Percentiles rank a stretch among this genome's conserved stretches.
Conservation (phyloP, 2,888 invertebrate genomes). For the Yponomeuta cagnagella region DNA sequence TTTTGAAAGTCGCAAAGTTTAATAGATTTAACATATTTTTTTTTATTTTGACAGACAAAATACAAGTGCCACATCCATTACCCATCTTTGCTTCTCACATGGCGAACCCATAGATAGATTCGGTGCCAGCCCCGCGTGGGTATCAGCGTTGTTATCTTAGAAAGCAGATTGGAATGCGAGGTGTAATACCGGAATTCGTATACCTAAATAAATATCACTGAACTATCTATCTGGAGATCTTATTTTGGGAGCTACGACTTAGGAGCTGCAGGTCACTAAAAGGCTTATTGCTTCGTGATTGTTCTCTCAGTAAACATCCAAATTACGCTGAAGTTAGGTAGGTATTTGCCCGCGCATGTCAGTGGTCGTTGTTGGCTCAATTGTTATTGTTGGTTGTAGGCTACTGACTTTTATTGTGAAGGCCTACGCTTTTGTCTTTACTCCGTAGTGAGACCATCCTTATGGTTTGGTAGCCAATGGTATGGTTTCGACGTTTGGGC, state of each 20-base stretch:
- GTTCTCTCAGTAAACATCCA: conserved; percentile 37
- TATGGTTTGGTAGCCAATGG: too few relatives aligned
- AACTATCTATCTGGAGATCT: not conserved
- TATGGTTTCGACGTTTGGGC: too few relatives aligned
- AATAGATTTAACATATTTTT: too few relatives aligned
- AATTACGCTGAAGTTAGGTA: conserved; percentile 25
- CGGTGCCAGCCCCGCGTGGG: conserved; percentile 24
- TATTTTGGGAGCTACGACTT: not conserved
- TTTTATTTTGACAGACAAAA: too few relatives aligned
- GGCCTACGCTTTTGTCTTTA: not conserved
- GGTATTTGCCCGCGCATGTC: conserved; percentile 33
- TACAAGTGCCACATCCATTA: not conserved
- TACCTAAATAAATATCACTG: conserved; percentile 35
- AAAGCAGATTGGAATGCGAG: conserved; percentile 54
- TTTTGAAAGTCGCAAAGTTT: too few relatives aligned
- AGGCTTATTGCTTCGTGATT: not conserved
- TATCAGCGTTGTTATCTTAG: conserved; percentile 47
- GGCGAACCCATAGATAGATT: conserved; percentile 15
- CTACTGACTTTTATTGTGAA: not conserved
- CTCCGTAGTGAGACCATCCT: too few relatives aligned
- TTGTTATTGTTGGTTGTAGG: not conserved
- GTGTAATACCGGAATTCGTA: conserved; percentile 60
- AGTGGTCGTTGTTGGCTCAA: not conserved
- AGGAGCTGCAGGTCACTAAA: not conserved
- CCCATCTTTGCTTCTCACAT: not conserved